These are phyloP conservation scores for Eidolon dupreanum DNA, from an alignment of 2,797 vertebrate species.

Conservation along the genomic window DNA sequence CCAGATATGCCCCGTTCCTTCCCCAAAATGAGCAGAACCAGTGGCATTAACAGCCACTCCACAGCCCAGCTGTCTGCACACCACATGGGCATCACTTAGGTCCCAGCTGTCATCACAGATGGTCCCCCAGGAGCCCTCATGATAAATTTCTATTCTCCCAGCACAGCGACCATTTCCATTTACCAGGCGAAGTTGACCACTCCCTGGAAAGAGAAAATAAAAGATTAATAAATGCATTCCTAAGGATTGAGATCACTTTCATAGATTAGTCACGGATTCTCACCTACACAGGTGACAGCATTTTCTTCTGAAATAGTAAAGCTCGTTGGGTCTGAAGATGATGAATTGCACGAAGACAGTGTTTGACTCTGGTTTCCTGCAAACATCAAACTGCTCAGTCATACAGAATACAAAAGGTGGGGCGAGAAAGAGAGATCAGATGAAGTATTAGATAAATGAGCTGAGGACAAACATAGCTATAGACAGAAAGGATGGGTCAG, in stretches of 20 bases:
- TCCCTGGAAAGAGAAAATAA: conserved; percentile 52
- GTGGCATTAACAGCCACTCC: conserved; percentile 69
- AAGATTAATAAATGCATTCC: not conserved
- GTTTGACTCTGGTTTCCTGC: conserved; percentile 71
- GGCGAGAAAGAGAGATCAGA: not conserved
- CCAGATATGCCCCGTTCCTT: conserved; percentile 60
- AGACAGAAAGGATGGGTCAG: not conserved
- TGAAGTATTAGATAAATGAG: not conserved
- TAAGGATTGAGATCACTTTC: not conserved
- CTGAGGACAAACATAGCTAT: not conserved
- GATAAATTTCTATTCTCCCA: conserved; percentile 76
- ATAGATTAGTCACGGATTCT: not conserved
- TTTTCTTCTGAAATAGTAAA: not conserved
- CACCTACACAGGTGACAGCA: conserved; percentile 64
- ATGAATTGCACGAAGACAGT: conserved; percentile 3
- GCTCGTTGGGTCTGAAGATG: not conserved
- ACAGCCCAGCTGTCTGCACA: conserved; percentile 82
- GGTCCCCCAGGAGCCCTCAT: conserved; percentile 66
- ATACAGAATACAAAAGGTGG: not conserved
- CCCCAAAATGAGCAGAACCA: not conserved
- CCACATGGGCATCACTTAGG: conserved; percentile 15
- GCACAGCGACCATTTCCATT: conserved; percentile 69
- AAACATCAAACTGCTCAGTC: conserved; percentile 17
- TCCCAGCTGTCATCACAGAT: conserved; percentile 82
- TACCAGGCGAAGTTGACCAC: conserved; percentile 70